Base-by-base conservation (phyloP, 2,888 invertebrate genomes). In the Metalampra italica region DNA sequence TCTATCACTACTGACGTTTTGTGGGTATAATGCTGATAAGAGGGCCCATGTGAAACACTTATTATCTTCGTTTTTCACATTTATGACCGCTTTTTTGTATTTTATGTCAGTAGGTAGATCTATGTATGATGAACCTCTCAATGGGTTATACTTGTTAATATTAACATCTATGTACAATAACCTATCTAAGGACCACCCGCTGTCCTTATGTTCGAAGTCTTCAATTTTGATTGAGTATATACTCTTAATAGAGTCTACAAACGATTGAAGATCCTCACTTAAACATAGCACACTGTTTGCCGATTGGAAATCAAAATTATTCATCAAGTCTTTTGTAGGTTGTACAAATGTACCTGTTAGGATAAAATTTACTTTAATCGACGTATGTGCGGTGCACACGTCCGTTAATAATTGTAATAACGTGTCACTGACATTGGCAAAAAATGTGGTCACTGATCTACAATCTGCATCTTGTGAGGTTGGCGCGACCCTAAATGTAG, bases 21-120 rank as follows among this genome's bases (percentile, higher is more conserved):
- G 50, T 12, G 62, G 63, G 46, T 60, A 63, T 32, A 67, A 47
- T 7, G 59, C 61, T 9, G 60, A 58, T 5, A 60, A 51, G 39
- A 64, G 46, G 13, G 59, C 57, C 60, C 60, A 64, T 50, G 57
- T 57, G n/a, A 63, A 57, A 52, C 64, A 62, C 29, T 49, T 22
- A 12, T 52, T 9, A 55, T 61, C 59, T 9, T 36, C 43, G 43
- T 62, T 64, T 60, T 62, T 55, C 12, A 64, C 60, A 54, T 64
- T 60, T 14, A 62, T 51, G 4, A 64, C 47, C 43, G 60, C 60
- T 45, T 62, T 60, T 49, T 64, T 66, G 11, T 11, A 1, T 52
- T 46, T 53, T 34, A 63, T 62, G 32, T 61, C 54, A 14, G 44
- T 12, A 14, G 61, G 62, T 53, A 63, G 55, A 15, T 56, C 54